Conservation (phyloP, 35 echinoderm and acorn worm species). For the Ophioderma brevispina region DNA sequence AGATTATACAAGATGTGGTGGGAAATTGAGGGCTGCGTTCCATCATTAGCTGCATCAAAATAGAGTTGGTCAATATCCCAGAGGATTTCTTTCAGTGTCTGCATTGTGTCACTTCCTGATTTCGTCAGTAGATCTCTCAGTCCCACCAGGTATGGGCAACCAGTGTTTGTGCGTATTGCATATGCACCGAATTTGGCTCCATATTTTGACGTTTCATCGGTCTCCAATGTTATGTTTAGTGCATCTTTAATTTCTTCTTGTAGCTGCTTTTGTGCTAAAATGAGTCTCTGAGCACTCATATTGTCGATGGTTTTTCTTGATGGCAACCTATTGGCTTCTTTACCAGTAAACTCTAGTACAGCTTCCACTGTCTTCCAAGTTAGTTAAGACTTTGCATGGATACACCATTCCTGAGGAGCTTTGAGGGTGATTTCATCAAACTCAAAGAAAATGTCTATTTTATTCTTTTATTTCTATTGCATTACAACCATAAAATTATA, state of each 20-base stretch:
- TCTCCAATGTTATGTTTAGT: neutral
- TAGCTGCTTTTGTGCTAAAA: neutral
- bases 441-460: too few species aligned
- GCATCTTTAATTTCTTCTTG: neutral
- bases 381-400: too few species aligned
- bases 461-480: too few species aligned
- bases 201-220: neutral
- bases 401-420: too few species aligned
- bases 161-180: conserved; percentile 1
- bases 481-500: too few species aligned
- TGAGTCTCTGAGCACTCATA: neutral
- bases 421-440: too few species aligned
- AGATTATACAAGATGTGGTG: conserved; percentile 25
- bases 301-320: neutral
- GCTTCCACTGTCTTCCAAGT: too few species aligned
- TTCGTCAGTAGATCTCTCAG: conserved; percentile 33
- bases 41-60: neutral
- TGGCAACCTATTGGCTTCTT: neutral
- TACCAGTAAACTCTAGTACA: neutral
- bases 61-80: conserved; percentile 23
- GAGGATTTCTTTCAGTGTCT: conserved; percentile 34
- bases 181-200: neutral
- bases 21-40: too few species aligned
- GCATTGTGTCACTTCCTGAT: conserved; percentile 36
- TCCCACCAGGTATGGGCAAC: conserved; percentile 10